Percentiles rank a stretch among this genome's conserved stretches.
Evolutionary conservation across 2,888 invertebrate species (phyloP).

Genomic region (Dynastes maya): DNA sequence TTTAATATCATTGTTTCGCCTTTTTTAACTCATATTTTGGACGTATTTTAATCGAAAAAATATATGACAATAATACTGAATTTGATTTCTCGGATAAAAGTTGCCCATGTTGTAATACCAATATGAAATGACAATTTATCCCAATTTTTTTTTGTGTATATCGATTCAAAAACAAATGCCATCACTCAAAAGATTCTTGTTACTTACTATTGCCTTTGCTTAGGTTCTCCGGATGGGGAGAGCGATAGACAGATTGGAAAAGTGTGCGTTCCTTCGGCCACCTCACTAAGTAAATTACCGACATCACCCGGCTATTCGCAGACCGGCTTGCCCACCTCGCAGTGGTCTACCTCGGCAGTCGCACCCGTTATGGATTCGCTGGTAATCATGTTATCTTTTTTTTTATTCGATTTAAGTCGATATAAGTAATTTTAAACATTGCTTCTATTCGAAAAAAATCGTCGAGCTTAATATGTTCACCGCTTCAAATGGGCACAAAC

Average conservation of each 20-base stretch:
- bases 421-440: slow-evolving; percentile 7
- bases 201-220: slow-evolving; percentile 34
- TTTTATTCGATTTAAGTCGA: slow-evolving; percentile 26
- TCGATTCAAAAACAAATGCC: background rate
- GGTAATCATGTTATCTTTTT: slow-evolving; percentile 47
- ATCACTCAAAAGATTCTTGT: background rate
- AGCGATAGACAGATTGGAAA: slow-evolving; percentile 63
- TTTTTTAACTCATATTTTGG: too few species aligned
- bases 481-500: too few species aligned
- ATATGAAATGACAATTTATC: too few species aligned
- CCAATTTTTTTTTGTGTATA: background rate
- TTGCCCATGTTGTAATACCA: background rate
- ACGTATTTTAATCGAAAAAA: too few species aligned
- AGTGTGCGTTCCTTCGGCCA: slow-evolving; percentile 62
- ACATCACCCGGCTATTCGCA: slow-evolving; percentile 63
- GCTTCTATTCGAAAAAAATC: background rate
- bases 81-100: too few species aligned
- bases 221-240: slow-evolving; percentile 68
- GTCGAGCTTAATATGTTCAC: background rate
- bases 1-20: too few species aligned
- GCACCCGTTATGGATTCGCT: slow-evolving; percentile 66
- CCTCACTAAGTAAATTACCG: slow-evolving; percentile 60
- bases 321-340: slow-evolving; percentile 63
- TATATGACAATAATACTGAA: too few species aligned
- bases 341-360: slow-evolving; percentile 72